Base-by-base conservation (phyloP, 2,797 vertebrate genomes). In the Esox lucius region DNA sequence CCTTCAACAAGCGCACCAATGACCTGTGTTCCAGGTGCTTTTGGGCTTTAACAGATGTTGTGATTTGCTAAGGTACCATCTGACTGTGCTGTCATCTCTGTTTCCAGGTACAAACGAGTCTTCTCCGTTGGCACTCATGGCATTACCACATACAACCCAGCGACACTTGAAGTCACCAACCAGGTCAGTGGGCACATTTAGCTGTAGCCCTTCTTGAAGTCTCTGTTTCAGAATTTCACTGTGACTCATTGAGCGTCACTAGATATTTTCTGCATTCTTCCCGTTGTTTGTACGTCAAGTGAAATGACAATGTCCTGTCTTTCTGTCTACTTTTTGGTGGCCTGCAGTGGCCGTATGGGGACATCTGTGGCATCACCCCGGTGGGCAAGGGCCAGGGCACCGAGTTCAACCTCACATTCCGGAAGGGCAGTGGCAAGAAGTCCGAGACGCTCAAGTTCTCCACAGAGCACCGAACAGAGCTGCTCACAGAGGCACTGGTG, bases 371-470 rank as follows among this genome's bases (percentile, higher is more conserved):
- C 79, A 95, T 99, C 87, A 90, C 94, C 33, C 98, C 98, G 0
- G 97, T 98, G 75, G 98, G 98, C 82, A 99, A 95, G 92, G 98
- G 98, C 84, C 98, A 99, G 87, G 98, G 98, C 84, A 95, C 97
- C 33, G 98, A 99, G 91, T 99, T 99, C 87, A 98, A 92, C 89
- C 96, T 99, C 88, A 98, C 97, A 26, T 98, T 99, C 93, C 96
- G 97, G 64, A 99, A 98, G 88, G 97, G 98, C 77, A 97, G 94
- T 72, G 96, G 97, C 67, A 99, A 95, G 83, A 99, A 98, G 90
- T 98, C 98, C 0, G 98, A 99, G 91, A 99, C 98, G 0, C 95
- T 99, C 65, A 99, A 99, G 88, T 99, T 99, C 91, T 99, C 97
- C 61, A 99, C 97, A 48, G 98, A 99, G 83, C 98, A 99, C 91